phyloP scores from a whole-genome alignment of 2,888 invertebrate genomes.

The Stenolophus ochropezus region DNA sequence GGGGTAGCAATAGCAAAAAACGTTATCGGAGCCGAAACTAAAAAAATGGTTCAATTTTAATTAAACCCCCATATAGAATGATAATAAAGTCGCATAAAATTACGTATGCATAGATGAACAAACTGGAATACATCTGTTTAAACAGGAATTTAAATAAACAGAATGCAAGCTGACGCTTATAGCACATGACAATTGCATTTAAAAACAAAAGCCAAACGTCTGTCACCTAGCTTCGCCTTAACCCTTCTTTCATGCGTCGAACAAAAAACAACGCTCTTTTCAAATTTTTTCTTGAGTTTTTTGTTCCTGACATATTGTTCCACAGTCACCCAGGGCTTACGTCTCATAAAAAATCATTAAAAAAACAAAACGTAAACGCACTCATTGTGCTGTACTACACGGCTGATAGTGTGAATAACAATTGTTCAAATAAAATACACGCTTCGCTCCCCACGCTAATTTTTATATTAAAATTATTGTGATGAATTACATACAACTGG shows the following conservation, averaged over 20 bases:
- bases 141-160: slow-evolving; percentile 43
- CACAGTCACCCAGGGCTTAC: slow-evolving; percentile 36
- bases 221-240: slow-evolving; percentile 47
- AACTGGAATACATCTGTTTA: slow-evolving; percentile 46
- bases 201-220: slow-evolving; percentile 48
- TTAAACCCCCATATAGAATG: slow-evolving; percentile 1
- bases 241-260: slow-evolving; percentile 39
- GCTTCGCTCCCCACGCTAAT: slow-evolving; percentile 28
- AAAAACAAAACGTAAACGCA: slow-evolving; percentile 28
- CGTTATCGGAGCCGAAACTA: slow-evolving; percentile 3
- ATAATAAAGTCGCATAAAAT: slow-evolving; percentile 14
- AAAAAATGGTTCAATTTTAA: slow-evolving; percentile 33
- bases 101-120: slow-evolving; percentile 43
- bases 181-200: slow-evolving; percentile 53
- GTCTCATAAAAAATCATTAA: slow-evolving; percentile 34
- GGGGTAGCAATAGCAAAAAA: slow-evolving; percentile 10
- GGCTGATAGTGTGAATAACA: slow-evolving; percentile 46
- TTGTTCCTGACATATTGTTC: slow-evolving; percentile 52
- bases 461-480: slow-evolving; percentile 52
- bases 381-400: slow-evolving; percentile 27
- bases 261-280: slow-evolving; percentile 51
- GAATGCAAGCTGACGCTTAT: slow-evolving; percentile 39
- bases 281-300: slow-evolving; percentile 45
- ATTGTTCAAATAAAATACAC: slow-evolving; percentile 41
- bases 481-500: slow-evolving; percentile 38